phyloP scores from a whole-genome alignment of 2,888 invertebrate species.

The Andrena trimmerana region DNA sequence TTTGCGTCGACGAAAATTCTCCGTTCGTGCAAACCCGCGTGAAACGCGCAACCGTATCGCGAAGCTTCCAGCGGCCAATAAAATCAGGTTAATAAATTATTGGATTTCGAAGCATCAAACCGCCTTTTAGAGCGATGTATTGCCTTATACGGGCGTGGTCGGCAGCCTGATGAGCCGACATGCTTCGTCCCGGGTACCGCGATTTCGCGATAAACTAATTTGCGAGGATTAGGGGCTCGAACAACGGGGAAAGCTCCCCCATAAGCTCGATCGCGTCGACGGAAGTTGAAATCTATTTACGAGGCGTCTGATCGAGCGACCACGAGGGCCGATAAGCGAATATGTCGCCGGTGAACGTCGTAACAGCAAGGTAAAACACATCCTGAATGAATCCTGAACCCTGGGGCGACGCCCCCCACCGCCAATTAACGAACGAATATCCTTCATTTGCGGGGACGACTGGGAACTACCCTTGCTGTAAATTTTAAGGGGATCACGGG shows the following conservation, averaged over 20 bases:
- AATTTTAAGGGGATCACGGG: slow-evolving; percentile 56
- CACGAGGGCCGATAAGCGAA: slow-evolving; percentile 40
- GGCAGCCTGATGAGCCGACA: neutral
- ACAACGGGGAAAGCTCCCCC: slow-evolving; percentile 12
- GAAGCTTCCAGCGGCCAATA: neutral
- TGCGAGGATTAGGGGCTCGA: slow-evolving; percentile 14
- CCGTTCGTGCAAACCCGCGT: neutral
- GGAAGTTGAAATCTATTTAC: slow-evolving; percentile 60
- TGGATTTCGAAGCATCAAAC: too few species aligned
- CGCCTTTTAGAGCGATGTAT: neutral
- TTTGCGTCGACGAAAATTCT: neutral
- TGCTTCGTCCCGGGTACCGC: neutral
- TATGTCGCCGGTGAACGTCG: slow-evolving; percentile 24
- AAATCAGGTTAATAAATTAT: neutral
- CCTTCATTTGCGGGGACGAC: slow-evolving; percentile 26
- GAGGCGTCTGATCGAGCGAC: slow-evolving; percentile 33
- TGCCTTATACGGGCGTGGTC: neutral
- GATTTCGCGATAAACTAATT: slow-evolving; percentile 41
- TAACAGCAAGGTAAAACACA: slow-evolving; percentile 16
- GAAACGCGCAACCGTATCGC: neutral
- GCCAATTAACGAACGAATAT: slow-evolving; percentile 51
- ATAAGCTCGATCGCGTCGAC: slow-evolving; percentile 33
- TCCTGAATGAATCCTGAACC: slow-evolving; percentile 7
- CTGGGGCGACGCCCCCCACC: slow-evolving; percentile 13
- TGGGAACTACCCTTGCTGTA: slow-evolving; percentile 24